These are phyloP conservation scores for Darevskia nairensis DNA, from an alignment of 2,797 vertebrate genomes.

Conservation along the genomic window DNA sequence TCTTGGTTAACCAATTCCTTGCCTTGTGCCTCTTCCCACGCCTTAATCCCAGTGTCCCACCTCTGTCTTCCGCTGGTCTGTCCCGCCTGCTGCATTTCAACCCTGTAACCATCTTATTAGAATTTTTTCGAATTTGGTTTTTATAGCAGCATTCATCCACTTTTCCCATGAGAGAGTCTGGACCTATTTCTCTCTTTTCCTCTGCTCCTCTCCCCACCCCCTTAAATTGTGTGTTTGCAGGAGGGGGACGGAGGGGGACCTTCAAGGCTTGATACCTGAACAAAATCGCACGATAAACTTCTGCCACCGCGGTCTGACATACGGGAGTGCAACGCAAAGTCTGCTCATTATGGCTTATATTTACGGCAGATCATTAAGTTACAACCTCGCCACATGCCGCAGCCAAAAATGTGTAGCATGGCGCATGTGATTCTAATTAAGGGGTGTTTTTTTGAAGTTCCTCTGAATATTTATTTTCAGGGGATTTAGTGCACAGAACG, in stretches of 20 bases:
- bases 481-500: slow-evolving; percentile 76
- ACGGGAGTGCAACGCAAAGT: slow-evolving; percentile 78
- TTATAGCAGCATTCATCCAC: slow-evolving; percentile 1
- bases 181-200: background rate
- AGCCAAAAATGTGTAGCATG: slow-evolving; percentile 76
- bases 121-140: background rate
- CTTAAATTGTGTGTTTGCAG: background rate
- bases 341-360: slow-evolving; percentile 79
- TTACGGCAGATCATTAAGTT: slow-evolving; percentile 85
- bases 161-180: background rate
- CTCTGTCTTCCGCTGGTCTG: background rate
- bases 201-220: background rate
- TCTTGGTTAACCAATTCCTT: background rate
- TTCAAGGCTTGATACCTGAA: slow-evolving; percentile 68
- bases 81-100: slow-evolving; percentile 43
- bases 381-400: slow-evolving; percentile 74
- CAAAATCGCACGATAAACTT: slow-evolving; percentile 71
- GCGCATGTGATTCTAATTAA: slow-evolving; percentile 85
- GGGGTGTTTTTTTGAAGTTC: slow-evolving; percentile 76
- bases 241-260: slow-evolving; percentile 1
- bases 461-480: slow-evolving; percentile 83
- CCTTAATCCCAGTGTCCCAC: background rate
- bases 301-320: slow-evolving; percentile 71
- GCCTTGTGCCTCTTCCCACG: background rate
- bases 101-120: slow-evolving; percentile 38